A percentile compares a stretch with the other conserved stretches of the same genome.
These are phyloP conservation scores for Gnatocerus cornutus DNA, from an alignment of 2,888 invertebrate species.

Conservation along the genomic window DNA sequence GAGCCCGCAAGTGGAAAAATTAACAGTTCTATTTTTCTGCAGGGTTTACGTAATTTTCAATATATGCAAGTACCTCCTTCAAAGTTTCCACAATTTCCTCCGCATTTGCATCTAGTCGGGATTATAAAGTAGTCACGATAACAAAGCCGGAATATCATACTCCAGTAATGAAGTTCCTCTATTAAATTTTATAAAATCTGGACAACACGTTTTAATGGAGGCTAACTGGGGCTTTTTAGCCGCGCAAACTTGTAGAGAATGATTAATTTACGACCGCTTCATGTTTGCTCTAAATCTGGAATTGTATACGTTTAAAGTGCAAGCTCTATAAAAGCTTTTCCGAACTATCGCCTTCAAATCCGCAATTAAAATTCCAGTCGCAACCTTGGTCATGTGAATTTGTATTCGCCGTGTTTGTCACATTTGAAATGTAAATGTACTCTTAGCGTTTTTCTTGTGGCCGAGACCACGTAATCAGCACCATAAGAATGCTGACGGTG, in stretches of 20 bases:
- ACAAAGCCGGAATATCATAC: not conserved
- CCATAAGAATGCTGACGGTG: slow-evolving; percentile 51
- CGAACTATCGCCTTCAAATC: not conserved
- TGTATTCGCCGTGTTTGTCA: slow-evolving; percentile 52
- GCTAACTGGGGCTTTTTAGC: not conserved
- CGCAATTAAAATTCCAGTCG: slow-evolving; percentile 32
- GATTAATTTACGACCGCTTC: not conserved
- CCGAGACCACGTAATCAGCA: slow-evolving; percentile 51
- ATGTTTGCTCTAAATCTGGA: not conserved
- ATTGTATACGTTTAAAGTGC: not conserved
- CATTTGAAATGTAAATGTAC: slow-evolving; percentile 55
- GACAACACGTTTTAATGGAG: slow-evolving; percentile 12
- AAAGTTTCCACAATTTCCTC: not conserved
- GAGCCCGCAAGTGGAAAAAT: no score
- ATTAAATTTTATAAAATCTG: not conserved
- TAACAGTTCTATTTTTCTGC: no score
- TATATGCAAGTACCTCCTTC: no score
- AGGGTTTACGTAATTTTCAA: no score
- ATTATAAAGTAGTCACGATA: not conserved
- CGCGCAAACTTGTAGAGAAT: not conserved
- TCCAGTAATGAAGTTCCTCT: not conserved
- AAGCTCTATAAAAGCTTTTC: not conserved
- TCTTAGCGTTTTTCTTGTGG: slow-evolving; percentile 43
- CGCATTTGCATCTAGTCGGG: not conserved
- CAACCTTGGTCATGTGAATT: slow-evolving; percentile 38